A percentile compares a stretch with the other conserved stretches of the same genome.
These are phyloP conservation scores for Cyphomyrmex costatus DNA, from an alignment of 1,140 invertebrate genomes.

Conservation along the genomic window DNA sequence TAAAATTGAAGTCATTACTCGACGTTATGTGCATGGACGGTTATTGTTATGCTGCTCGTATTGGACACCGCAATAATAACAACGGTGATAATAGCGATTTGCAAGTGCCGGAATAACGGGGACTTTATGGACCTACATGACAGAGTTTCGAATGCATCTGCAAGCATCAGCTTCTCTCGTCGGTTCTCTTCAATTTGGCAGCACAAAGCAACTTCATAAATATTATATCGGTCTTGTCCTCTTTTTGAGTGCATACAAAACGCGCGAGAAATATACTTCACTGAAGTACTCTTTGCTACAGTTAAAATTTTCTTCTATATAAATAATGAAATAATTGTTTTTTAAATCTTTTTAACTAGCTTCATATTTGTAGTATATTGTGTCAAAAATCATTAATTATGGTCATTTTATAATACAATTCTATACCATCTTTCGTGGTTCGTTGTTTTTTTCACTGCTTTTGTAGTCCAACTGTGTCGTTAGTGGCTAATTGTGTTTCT, in stretches of 20 bases:
- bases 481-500: no score
- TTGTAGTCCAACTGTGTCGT: no score
- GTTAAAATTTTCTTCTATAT: not conserved
- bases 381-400: not conserved
- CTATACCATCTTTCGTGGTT: not conserved
- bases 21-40: not conserved
- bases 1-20: constrained; percentile 46
- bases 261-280: not conserved
- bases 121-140: not conserved
- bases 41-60: constrained; percentile 63
- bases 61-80: constrained; percentile 61
- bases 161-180: constrained; percentile 5
- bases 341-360: not conserved
- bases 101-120: constrained; percentile 54
- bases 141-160: constrained; percentile 13
- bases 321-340: not conserved
- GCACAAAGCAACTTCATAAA: not conserved
- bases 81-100: constrained; percentile 61
- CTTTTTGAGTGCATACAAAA: not conserved
- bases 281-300: not conserved
- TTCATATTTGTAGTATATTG: not conserved
- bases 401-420: not conserved
- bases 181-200: constrained; percentile 1
- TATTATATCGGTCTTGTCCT: constrained; percentile 37
- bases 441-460: no score